These are phyloP conservation scores for Ailurus styani DNA, from an alignment of 2,113 vertebrate species.

Conservation along the genomic window DNA sequence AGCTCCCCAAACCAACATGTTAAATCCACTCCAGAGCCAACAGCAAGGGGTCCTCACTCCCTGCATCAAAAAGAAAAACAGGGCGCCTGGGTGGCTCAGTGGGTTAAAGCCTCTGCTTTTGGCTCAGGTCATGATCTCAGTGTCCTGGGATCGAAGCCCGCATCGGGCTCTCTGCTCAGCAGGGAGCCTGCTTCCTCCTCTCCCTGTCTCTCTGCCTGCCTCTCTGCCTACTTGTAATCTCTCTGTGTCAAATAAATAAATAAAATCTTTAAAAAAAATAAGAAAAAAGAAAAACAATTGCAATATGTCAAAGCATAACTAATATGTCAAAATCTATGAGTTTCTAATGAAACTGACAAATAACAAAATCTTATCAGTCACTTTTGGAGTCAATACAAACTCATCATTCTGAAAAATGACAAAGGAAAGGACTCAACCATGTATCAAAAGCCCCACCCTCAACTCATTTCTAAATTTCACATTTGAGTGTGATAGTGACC, in stretches of 20 bases:
- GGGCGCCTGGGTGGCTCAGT: no score
- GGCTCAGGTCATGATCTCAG: no score
- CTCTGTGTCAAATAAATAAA: no score
- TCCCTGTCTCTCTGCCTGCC: no score
- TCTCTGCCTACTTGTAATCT: no score
- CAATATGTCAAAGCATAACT: not conserved
- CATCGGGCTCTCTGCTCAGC: no score
- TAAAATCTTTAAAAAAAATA: no score
- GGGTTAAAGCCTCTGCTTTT: no score
- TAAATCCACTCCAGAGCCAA: not conserved
- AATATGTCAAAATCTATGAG: not conserved
- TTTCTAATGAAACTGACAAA: not conserved
- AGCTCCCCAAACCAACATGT: not conserved
- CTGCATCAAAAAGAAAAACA: not conserved
- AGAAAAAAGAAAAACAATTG: not conserved
- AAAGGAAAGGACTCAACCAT: not conserved
- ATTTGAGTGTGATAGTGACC: not conserved
- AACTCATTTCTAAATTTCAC: not conserved
- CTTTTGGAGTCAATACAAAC: not conserved
- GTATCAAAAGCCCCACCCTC: not conserved
- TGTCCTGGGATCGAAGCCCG: no score
- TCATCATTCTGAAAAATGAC: not conserved
- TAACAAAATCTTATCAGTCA: not conserved
- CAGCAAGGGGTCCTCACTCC: not conserved
- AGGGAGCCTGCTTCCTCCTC: no score